A percentile compares a stretch with the other conserved stretches of the same genome.
phyloP scores from a whole-genome alignment of 2,888 invertebrate genomes.

The Mechanitis mazaeus region DNA sequence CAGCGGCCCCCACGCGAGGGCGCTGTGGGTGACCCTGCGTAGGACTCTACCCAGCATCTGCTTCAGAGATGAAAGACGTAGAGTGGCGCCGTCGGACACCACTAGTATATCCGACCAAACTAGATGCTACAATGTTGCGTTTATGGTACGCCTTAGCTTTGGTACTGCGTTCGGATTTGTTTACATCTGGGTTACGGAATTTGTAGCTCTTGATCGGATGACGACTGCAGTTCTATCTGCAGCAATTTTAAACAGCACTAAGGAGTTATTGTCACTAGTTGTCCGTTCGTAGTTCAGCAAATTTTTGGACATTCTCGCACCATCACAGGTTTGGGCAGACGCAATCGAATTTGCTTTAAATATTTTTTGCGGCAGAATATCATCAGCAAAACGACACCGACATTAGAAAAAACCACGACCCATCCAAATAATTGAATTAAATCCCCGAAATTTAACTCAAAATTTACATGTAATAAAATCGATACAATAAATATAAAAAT shows the following conservation, averaged over 20 bases:
- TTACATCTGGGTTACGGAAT: conserved; percentile 25
- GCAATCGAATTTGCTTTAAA: not conserved
- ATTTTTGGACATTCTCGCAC: not conserved
- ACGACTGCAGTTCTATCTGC: conserved; percentile 29
- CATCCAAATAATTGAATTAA: too few relatives aligned
- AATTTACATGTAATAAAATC: too few relatives aligned
- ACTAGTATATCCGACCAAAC: conserved; percentile 53
- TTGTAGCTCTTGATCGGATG: too few relatives aligned
- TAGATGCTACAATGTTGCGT: conserved; percentile 60
- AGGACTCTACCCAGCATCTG: conserved; percentile 49
- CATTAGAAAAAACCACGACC: too few relatives aligned
- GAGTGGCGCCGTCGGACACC: conserved; percentile 55
- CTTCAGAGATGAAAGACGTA: conserved; percentile 48
- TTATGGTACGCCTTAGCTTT: conserved; percentile 51
- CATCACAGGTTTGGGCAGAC: conserved; percentile 1
- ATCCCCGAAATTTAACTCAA: too few relatives aligned
- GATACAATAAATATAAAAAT: too few relatives aligned
- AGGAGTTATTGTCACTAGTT: conserved; percentile 5
- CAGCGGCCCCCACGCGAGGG: conserved; percentile 29
- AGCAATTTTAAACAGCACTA: not conserved
- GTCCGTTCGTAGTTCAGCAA: not conserved
- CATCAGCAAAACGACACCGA: too few relatives aligned
- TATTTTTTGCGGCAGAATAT: too few relatives aligned
- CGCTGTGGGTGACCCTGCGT: conserved; percentile 45
- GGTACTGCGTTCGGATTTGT: conserved; percentile 28